These are phyloP conservation scores for Amphiura filiformis DNA, from an alignment of 35 echinoderm and acorn worm species.

Conservation along the genomic window DNA sequence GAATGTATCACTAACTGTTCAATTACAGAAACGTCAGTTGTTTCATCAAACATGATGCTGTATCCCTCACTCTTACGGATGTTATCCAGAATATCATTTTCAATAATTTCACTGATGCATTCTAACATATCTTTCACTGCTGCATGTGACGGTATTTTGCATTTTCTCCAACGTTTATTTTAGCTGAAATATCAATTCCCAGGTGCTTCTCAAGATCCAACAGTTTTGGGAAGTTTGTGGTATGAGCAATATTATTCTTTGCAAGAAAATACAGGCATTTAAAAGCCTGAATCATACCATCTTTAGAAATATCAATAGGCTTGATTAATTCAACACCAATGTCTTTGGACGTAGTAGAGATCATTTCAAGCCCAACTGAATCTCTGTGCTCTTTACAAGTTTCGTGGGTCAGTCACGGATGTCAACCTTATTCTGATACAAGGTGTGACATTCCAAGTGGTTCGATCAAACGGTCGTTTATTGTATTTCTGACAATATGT, in stretches of 20 bases:
- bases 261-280: conserved; percentile 1
- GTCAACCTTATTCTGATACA: neutral
- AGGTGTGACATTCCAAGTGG: neutral
- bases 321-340: neutral
- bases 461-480: neutral
- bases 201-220: neutral
- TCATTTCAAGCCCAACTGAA: neutral
- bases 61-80: neutral
- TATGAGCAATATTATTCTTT: conserved; percentile 26
- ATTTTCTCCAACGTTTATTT: neutral
- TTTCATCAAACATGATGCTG: conserved; percentile 49
- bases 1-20: conserved; percentile 50
- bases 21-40: conserved; percentile 36
- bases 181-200: neutral
- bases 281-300: conserved; percentile 12
- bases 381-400: neutral
- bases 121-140: neutral
- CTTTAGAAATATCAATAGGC: neutral
- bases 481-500: neutral
- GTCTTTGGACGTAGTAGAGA: neutral
- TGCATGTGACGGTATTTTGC: neutral
- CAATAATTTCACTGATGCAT: neutral
- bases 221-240: conserved; percentile 25
- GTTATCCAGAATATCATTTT: neutral
- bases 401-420: neutral